Conservation (phyloP, 1,140 invertebrate species). For the Papilio polytes region DNA sequence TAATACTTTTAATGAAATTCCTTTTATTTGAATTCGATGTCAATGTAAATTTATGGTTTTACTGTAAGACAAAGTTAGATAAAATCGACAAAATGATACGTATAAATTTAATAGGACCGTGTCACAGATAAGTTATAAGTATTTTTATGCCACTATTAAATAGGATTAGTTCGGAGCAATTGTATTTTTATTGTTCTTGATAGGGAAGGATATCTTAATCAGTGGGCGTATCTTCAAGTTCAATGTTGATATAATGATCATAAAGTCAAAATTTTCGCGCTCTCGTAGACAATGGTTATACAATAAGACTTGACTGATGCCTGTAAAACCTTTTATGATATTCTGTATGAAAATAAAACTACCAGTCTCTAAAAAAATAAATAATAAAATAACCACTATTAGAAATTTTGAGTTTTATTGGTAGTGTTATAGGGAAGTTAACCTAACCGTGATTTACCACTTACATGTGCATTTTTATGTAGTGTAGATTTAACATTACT, state of each 20-base stretch:
- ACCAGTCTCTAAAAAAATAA: no score
- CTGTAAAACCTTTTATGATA: no score
- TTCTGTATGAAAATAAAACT: no score
- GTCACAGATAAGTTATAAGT: slow-evolving; percentile 18
- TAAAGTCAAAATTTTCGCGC: not conserved
- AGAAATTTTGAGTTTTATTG: not conserved
- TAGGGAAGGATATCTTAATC: slow-evolving; percentile 14
- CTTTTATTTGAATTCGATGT: not conserved
- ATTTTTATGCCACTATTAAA: slow-evolving; percentile 31
- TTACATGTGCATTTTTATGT: not conserved
- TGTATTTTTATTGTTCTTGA: slow-evolving; percentile 15
- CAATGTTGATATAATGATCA: not conserved
- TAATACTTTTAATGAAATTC: not conserved
- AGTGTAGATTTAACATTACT: not conserved
- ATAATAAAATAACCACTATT: no score
- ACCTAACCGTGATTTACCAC: not conserved
- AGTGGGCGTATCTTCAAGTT: slow-evolving; percentile 2
- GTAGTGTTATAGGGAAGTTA: not conserved
- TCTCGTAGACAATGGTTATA: not conserved
- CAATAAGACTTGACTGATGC: no score
- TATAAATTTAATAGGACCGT: slow-evolving; percentile 9
- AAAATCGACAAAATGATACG: not conserved
- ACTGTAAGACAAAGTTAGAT: slow-evolving; percentile 13
- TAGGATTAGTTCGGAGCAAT: slow-evolving; percentile 32
- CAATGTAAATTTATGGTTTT: slow-evolving; percentile 30